Percentiles rank a stretch among this genome's conserved stretches.
phyloP scores from a whole-genome alignment of 2,113 vertebrate genomes.

The Gorsachius goisagi region DNA sequence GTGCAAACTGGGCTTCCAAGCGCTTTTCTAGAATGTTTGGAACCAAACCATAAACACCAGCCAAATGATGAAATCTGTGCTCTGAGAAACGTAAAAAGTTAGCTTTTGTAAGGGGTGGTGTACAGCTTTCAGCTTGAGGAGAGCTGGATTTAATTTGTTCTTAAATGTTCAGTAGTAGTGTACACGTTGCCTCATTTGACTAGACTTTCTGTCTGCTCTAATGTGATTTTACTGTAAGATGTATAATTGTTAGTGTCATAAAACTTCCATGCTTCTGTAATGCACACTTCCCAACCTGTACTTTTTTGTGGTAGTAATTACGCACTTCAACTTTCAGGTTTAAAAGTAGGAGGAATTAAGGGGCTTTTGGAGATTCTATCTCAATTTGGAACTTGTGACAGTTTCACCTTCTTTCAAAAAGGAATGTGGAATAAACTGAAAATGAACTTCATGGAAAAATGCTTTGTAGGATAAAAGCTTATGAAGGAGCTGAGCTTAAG shows the following conservation, averaged over 20 bases:
- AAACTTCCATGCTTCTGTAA: background rate
- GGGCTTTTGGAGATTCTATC: background rate
- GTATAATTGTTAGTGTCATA: background rate
- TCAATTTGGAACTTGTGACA: background rate
- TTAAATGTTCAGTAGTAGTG: background rate
- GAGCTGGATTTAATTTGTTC: background rate
- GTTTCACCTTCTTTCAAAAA: background rate
- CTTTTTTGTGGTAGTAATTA: background rate
- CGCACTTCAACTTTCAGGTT: background rate
- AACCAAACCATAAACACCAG: fast-evolving
- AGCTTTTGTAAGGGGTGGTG: background rate
- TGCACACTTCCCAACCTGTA: fast-evolving
- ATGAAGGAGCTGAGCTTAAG: background rate
- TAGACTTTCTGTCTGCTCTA: background rate
- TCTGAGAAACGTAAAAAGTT: background rate
- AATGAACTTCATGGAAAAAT: background rate
- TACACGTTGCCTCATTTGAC: background rate
- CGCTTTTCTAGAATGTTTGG: fast-evolving
- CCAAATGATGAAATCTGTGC: background rate
- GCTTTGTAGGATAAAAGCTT: background rate
- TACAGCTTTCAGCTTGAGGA: background rate
- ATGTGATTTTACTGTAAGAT: background rate
- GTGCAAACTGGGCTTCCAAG: fast-evolving
- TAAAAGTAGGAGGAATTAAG: background rate
- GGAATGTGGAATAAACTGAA: background rate